Evolutionary conservation across 2,113 vertebrate species (phyloP).

Genomic region (Austrofundulus limnaeus): DNA sequence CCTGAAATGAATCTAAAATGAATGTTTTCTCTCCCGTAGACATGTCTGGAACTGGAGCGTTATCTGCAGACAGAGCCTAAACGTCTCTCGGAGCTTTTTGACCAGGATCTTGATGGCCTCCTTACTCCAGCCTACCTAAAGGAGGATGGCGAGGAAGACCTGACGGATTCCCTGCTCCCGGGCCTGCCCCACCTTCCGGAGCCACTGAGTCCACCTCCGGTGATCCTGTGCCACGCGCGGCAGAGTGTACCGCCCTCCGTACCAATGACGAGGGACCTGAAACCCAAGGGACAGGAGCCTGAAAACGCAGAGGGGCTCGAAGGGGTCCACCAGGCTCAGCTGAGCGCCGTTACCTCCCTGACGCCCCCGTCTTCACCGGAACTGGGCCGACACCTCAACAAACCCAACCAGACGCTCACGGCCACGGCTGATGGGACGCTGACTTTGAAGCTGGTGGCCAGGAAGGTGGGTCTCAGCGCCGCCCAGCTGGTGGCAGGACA

Average conservation of each 20-base stretch:
- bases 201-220: conserved; percentile 81
- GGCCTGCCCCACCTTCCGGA: conserved; percentile 80
- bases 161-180: conserved; percentile 83
- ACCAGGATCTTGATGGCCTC: conserved; percentile 91
- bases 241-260: conserved; percentile 81
- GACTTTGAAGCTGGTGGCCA: conserved; percentile 92
- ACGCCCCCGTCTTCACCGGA: conserved; percentile 97
- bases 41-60: conserved; percentile 95
- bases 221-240: conserved; percentile 70
- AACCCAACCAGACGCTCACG: conserved; percentile 89
- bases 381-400: conserved; percentile 93
- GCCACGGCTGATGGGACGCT: conserved; percentile 88
- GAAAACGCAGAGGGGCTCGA: conserved; percentile 55
- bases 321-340: conserved; percentile 90
- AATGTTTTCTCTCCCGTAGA: conserved; percentile 76
- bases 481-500: conserved; percentile 86
- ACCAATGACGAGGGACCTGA: conserved; percentile 77
- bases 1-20: conserved; percentile 27
- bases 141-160: conserved; percentile 85
- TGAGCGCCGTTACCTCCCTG: conserved; percentile 96
- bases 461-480: conserved; percentile 89
- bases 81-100: conserved; percentile 91
- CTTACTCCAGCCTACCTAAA: conserved; percentile 87
- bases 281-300: conserved; percentile 45
- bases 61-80: conserved; percentile 97